Base-by-base conservation (phyloP, 2,113 vertebrate genomes). In the Vimba vimba region DNA sequence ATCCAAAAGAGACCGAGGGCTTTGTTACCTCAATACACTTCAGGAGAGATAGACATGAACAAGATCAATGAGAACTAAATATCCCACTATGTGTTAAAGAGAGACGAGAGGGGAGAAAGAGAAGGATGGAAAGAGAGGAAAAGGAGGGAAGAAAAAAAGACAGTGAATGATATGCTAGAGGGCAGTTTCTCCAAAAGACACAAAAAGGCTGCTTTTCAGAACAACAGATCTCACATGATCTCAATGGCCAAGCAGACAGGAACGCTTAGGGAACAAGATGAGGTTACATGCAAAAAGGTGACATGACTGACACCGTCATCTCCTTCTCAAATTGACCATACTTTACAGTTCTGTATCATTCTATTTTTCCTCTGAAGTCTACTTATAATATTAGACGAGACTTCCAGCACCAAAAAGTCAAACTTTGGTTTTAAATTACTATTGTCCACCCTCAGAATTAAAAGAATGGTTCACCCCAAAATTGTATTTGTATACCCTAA, bases 1-100 rank as follows among this genome's bases (percentile, higher is more conserved):
- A 82, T 62, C 21, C 33, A 9, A 60, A 50, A 55, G 60, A 76
- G 64, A 84, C 75, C 21, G 17, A 83, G 25, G 43, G 62, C 75
- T 71, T 60, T 52, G 62, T 88, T 74, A 52, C 36, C 39, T 64
- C 25, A 69, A 64, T 50, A 33, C 59, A 59, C 36, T 75, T 76
- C 79, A 57, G 45, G 43, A 77, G 27, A 74, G 82, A 79, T 60
- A 50, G 60, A 85, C 87, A 78, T 55, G 64, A 85, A 82, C 69
- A 73, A 43, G 86, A 89, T 89, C 55, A 45, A 69, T 83, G 83
- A 83, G 68, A 52, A 59, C 59, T 47, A 25, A 73, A 57, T 69
- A 69, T 69, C 82, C 79, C 17, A 36, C 12, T 30, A 64, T 15
- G 33, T 69, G 85, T 80, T 80, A 76, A 71, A 78, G 45, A 27